Conservation (phyloP, 1,140 invertebrate species). For the Pachypsylla venusta region DNA sequence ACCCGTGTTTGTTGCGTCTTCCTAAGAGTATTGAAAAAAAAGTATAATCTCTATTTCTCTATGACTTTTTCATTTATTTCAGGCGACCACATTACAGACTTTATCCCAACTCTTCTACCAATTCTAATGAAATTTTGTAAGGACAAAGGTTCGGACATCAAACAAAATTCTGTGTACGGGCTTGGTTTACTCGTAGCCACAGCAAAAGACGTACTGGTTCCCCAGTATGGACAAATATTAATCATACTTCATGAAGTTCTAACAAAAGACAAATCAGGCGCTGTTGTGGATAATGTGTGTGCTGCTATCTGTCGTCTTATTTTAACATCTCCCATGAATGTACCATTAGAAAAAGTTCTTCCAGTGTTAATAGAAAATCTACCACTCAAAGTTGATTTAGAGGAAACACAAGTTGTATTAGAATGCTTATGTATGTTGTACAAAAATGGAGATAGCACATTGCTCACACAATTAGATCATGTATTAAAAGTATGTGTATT, state of each 20-base stretch:
- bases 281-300: neutral
- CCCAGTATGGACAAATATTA: neutral
- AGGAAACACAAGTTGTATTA: slow-evolving; percentile 54
- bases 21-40: too few relatives aligned
- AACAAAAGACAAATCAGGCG: neutral
- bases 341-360: slow-evolving; percentile 35
- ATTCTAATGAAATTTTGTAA: slow-evolving; percentile 41
- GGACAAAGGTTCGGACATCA: slow-evolving; percentile 49
- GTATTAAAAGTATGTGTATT: slow-evolving; percentile 30
- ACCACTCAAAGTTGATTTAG: slow-evolving; percentile 55
- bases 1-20: too few relatives aligned
- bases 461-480: slow-evolving; percentile 31
- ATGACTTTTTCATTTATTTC: too few relatives aligned
- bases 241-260: neutral
- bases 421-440: slow-evolving; percentile 47
- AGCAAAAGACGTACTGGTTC: slow-evolving; percentile 36
- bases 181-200: slow-evolving; percentile 52
- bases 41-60: too few relatives aligned
- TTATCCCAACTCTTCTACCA: slow-evolving; percentile 38
- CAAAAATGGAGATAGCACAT: slow-evolving; percentile 35
- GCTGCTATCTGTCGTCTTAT: neutral
- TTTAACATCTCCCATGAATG: neutral
- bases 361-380: slow-evolving; percentile 54
- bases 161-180: slow-evolving; percentile 60
- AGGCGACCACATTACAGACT: slow-evolving; percentile 31